Evolutionary conservation across 2,113 vertebrate species (phyloP), one percentile per base, ranked within the genome.

Genomic region (Formicarius rufipectus): DNA sequence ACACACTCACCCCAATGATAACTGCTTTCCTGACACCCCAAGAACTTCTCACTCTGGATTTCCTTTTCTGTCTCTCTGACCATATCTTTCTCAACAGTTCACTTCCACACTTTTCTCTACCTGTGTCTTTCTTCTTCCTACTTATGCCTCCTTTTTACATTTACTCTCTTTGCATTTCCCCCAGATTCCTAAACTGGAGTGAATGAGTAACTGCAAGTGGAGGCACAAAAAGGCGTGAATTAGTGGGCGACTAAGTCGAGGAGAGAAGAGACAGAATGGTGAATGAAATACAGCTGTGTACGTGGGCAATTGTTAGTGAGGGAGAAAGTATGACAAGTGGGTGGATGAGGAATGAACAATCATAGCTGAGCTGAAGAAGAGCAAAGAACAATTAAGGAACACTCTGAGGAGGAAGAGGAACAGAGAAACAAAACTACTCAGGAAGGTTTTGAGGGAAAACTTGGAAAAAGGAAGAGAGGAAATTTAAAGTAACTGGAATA

Each of bases 321-420:
- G 47, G 74, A 66, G 73, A 78, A 87, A 84, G 59, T 49, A 82
- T 81, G 77, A n/a, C 42, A 50, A 79, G 80, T 78, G 49, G 58
- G 74, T 95, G 81, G 67, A 76, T 87, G 78, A 94, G 27, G 74
- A 87, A 93, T 52, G 71, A 91, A 85, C 45, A 68, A 85, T 60
- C 10, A 1, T 5, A 87, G 73, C 56, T 79, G 60, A 91, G 25
- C 35, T 64, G 42, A 86, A 67, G 62, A 45, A 72, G 58, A 82
- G 56, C n/a, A 68, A 91, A 84, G 47, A 72, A 64, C 56, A 84
- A 59, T 90, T 58, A 85, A 85, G 19, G 44, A 92, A n/a, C 9
- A 45, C 5, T 40, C 12, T 35, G n/a, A 89, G 25, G 42, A 89
- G 25, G 42, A 39, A 87, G 69, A 91, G 69, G 19, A 55, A 64